Percentiles rank a stretch among this genome's conserved stretches.
phyloP scores from a whole-genome alignment of 1,140 invertebrate genomes.

The Penaeus japonicus region DNA sequence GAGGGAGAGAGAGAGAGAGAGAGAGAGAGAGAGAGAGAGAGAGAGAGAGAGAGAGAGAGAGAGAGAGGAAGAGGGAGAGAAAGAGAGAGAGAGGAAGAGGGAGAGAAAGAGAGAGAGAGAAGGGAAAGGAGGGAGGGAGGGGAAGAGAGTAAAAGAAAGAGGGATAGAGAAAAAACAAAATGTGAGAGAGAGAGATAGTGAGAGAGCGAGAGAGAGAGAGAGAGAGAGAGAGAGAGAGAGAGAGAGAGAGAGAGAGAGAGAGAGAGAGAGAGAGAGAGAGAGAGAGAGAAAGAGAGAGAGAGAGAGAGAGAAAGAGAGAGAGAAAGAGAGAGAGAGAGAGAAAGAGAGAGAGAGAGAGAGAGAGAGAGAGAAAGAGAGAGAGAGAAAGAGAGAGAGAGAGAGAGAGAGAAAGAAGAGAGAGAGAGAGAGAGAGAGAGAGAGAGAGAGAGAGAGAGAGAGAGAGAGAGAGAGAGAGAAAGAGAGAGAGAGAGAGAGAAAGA shows the following conservation, averaged over 20 bases:
- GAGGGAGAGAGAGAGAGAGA: neutral
- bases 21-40: too few species aligned
- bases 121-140: neutral
- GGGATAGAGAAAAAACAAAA: too few species aligned
- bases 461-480: conserved; percentile 21
- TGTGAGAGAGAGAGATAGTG: too few species aligned
- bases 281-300: neutral
- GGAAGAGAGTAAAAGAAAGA: too few species aligned
- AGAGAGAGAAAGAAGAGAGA: neutral
- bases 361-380: neutral
- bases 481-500: neutral
- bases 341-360: neutral
- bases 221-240: too few species aligned
- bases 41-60: conserved; percentile 1
- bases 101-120: neutral
- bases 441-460: conserved; percentile 23
- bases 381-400: neutral
- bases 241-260: too few species aligned
- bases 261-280: too few species aligned
- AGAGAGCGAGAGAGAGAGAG: too few species aligned
- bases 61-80: neutral
- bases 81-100: neutral
- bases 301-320: neutral
- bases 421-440: neutral
- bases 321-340: neutral